These are phyloP conservation scores for Scleropages formosus DNA, from an alignment of 2,797 vertebrate species.

Conservation along the genomic window DNA sequence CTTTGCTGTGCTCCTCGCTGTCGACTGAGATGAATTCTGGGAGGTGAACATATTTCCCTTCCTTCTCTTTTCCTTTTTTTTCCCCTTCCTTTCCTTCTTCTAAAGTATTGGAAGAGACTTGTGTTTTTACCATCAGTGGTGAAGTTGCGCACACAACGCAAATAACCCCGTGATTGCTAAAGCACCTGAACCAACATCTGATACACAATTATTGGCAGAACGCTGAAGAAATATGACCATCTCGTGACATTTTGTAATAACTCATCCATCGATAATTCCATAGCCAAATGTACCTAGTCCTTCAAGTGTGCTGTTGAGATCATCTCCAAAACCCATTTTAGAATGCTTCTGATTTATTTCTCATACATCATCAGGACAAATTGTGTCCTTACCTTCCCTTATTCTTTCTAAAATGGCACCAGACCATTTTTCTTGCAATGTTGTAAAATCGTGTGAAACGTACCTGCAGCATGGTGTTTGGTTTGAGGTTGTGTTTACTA, in stretches of 20 bases:
- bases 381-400: neutral
- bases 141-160: conserved; percentile 19
- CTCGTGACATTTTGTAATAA: conserved; percentile 31
- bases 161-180: conserved; percentile 37
- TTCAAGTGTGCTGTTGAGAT: conserved; percentile 16
- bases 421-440: neutral
- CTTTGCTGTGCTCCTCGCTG: neutral
- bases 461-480: conserved; percentile 82
- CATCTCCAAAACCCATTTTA: conserved; percentile 12
- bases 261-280: conserved; percentile 29
- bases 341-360: neutral
- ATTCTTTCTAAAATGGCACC: neutral
- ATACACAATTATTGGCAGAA: conserved; percentile 39
- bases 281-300: conserved; percentile 23
- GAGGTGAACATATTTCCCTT: neutral
- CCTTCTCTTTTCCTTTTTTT: conserved; percentile 14
- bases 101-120: neutral
- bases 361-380: neutral
- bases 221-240: conserved; percentile 7
- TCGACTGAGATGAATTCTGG: neutral
- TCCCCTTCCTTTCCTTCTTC: neutral
- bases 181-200: conserved; percentile 41
- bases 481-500: conserved; percentile 80
- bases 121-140: conserved; percentile 14
- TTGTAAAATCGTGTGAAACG: conserved; percentile 48